Percentiles rank a stretch among this genome's conserved stretches.
phyloP scores from a whole-genome alignment of 2,113 vertebrate species.

The Corynorhinus townsendii region DNA sequence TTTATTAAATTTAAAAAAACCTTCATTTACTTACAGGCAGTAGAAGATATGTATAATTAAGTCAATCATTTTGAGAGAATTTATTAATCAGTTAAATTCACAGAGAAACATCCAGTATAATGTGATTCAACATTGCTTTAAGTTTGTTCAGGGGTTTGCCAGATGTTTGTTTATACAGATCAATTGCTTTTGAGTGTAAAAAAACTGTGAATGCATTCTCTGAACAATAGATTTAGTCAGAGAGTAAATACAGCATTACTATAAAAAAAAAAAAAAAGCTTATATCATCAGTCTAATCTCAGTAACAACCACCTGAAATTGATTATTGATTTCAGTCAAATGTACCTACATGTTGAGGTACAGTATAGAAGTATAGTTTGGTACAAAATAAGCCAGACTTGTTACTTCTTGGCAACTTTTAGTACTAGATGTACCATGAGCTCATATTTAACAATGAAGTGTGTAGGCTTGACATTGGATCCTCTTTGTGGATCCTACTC shows the following conservation, averaged over 20 bases:
- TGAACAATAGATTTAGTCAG: background rate
- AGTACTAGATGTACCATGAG: background rate
- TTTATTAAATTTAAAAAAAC: background rate
- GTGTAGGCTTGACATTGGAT: background rate
- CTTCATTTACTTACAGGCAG: background rate
- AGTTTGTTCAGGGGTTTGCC: background rate
- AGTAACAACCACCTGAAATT: constrained; percentile 35
- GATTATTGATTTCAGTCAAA: constrained; percentile 53
- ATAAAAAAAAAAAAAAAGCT: background rate
- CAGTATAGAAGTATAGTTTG: background rate
- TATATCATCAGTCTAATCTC: constrained; percentile 1
- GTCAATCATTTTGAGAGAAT: background rate
- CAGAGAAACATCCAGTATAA: background rate
- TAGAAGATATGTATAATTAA: background rate
- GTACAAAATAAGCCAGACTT: background rate
- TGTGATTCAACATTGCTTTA: background rate
- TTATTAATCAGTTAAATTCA: background rate
- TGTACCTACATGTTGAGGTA: background rate
- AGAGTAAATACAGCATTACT: background rate
- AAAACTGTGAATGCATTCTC: background rate
- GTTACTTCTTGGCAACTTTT: background rate
- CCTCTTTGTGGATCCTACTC: background rate
- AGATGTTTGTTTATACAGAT: constrained; percentile 12
- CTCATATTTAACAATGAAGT: background rate
- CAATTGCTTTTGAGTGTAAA: background rate